Base-by-base conservation (phyloP, 2,888 invertebrate genomes). In the Auanema freiburgensis region DNA sequence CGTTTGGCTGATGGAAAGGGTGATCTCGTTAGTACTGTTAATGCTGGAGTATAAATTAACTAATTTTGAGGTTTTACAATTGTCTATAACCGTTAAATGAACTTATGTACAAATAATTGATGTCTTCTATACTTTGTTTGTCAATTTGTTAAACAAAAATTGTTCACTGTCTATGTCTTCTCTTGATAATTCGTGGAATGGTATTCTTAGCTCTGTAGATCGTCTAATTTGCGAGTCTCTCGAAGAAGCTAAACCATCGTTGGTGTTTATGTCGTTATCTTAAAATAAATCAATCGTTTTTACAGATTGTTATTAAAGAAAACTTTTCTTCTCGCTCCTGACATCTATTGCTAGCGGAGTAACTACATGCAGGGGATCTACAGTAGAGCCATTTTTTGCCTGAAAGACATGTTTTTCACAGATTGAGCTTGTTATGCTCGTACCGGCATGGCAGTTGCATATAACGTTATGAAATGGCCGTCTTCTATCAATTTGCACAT, bases 401-500 rank as follows among this genome's bases (percentile, higher is more conserved):
- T 58, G 25, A 52, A 59, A 62, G 23, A 2, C 11, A 3, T 33
- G n/a, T 40, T 33, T 33, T 33, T 33, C 8, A 33, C 33, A 33
- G 33, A 33, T 5, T 3, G 33, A 33, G 33, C 8, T 33, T 33
- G 33, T 33, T 33, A 5, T 33, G 33, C 33, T 14, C 23, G 14
- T 50, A 63, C 63, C 16, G 63, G 63, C 53, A 63, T 63, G 0
- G 51, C 51, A n/a, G 53, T 69, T 18, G 46, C 71, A 51, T 68
- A 71, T 1, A 63, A 65, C 23, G 63, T 55, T 14, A 71, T 59
- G 51, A 56, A 63, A 25, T 57, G 18, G 11, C 62, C 59, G 3
- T 61, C 72, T 5, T 67, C 41, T 51, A 72, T 66, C 3, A 75
- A 66, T 65, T 77, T 77, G 49, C 76, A 77, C 23, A 71, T 70